Conservation (phyloP, 2,113 vertebrate genomes). For the Stomatorhinus ivindoensis region DNA sequence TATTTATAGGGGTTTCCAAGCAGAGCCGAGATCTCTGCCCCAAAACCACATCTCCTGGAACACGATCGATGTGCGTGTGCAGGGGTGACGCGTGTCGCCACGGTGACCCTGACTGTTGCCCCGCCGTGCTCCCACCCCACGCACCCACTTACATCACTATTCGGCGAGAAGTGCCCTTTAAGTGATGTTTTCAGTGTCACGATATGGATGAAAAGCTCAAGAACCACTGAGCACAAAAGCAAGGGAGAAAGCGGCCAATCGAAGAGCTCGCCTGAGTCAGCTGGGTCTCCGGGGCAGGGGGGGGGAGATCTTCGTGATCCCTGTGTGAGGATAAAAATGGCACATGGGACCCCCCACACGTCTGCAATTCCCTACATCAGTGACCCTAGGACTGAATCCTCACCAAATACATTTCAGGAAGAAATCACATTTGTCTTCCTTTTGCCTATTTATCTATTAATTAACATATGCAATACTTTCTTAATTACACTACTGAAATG, state of each 20-base stretch:
- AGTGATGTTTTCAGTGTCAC: background rate
- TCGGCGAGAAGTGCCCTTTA: background rate
- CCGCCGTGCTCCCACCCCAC: background rate
- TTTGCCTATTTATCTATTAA: background rate
- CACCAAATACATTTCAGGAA: background rate
- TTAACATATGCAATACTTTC: background rate
- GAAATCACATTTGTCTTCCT: background rate
- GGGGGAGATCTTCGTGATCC: background rate
- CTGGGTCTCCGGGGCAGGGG: background rate
- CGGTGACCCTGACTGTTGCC: background rate
- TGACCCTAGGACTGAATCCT: background rate
- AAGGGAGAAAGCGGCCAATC: background rate
- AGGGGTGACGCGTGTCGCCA: background rate
- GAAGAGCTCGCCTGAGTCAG: background rate
- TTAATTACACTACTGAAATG: background rate
- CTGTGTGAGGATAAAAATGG: background rate
- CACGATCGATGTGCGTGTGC: background rate
- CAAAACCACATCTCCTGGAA: background rate
- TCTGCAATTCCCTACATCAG: background rate
- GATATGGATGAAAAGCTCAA: background rate
- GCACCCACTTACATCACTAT: background rate
- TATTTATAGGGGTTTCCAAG: slow-evolving; percentile 49
- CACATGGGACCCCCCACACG: background rate
- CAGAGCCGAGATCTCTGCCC: slow-evolving; percentile 34
- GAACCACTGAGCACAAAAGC: background rate